phyloP scores from a whole-genome alignment of 2,888 invertebrate genomes.

The Lepidocyrtoides sp. region DNA sequence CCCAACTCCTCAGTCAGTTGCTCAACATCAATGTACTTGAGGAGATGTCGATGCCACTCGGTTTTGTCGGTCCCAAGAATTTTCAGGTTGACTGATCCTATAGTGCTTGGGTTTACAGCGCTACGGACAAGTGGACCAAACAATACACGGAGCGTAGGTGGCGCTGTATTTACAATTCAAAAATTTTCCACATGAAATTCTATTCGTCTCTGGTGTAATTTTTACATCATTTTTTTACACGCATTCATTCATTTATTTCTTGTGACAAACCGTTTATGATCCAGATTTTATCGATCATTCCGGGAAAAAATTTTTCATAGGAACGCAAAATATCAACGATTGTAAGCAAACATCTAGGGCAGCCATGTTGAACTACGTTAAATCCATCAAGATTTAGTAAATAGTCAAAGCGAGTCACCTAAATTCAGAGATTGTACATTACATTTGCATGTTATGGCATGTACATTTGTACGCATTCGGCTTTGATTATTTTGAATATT shows the following conservation, averaged over 20 bases:
- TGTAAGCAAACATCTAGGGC: constrained; percentile 35
- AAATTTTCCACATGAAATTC: neutral
- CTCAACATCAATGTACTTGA: constrained; percentile 10
- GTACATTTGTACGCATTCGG: no score
- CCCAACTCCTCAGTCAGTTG: constrained; percentile 43
- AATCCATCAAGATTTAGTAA: constrained; percentile 38
- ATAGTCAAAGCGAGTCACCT: constrained; percentile 52
- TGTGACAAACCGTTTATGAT: constrained; percentile 34
- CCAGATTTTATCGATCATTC: constrained; percentile 37
- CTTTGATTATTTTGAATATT: no score
- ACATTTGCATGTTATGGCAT: no score
- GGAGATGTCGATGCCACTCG: constrained; percentile 10
- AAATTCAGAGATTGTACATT: no score
- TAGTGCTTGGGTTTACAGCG: constrained; percentile 11
- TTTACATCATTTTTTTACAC: neutral
- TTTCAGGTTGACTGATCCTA: constrained; percentile 47
- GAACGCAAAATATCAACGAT: constrained; percentile 35
- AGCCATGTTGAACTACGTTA: constrained; percentile 41
- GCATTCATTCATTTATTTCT: neutral
- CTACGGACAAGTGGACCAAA: constrained; percentile 62
- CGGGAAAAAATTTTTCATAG: constrained; percentile 47
- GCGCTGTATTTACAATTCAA: constrained; percentile 4
- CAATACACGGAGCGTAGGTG: constrained; percentile 25
- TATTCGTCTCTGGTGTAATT: neutral
- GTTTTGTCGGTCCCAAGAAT: constrained; percentile 35